These are phyloP conservation scores for Ctenopoma multispine DNA, from an alignment of 2,797 vertebrate genomes.

Conservation along the genomic window DNA sequence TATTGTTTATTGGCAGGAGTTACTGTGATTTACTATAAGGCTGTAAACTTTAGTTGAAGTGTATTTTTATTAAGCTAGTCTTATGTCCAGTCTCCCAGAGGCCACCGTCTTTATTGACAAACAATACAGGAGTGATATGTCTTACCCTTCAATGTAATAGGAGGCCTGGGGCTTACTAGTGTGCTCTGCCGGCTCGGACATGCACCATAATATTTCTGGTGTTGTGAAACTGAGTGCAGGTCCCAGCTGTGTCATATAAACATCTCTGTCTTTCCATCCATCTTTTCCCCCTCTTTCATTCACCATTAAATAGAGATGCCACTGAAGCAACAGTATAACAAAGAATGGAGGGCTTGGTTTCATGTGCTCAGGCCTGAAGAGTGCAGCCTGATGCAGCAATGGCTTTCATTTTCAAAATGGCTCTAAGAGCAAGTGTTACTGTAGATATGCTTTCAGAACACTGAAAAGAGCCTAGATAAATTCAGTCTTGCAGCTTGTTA, in stretches of 20 bases:
- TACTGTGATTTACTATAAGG: slow-evolving; percentile 64
- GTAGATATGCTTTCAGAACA: slow-evolving; percentile 44
- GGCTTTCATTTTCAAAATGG: slow-evolving; percentile 62
- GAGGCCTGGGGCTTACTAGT: slow-evolving; percentile 56
- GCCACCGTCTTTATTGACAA: slow-evolving; percentile 70
- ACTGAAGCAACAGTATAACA: slow-evolving; percentile 33
- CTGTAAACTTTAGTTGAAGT: slow-evolving; percentile 67
- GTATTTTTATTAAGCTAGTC: slow-evolving; percentile 70
- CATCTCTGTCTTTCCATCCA: slow-evolving; percentile 54
- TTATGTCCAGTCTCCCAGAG: slow-evolving; percentile 57
- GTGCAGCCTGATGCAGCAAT: slow-evolving; percentile 34
- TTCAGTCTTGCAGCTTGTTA: slow-evolving; percentile 34
- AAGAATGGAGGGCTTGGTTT: slow-evolving; percentile 46
- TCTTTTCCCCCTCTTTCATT: slow-evolving; percentile 50
- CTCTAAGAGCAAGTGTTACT: slow-evolving; percentile 44
- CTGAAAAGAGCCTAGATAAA: slow-evolving; percentile 53
- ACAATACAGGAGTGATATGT: slow-evolving; percentile 61
- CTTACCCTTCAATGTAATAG: slow-evolving; percentile 65
- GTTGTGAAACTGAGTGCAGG: slow-evolving; percentile 63
- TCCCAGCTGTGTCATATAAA: slow-evolving; percentile 69
- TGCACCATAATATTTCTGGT: slow-evolving; percentile 60
- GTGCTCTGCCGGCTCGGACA: slow-evolving; percentile 46
- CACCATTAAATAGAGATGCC: slow-evolving; percentile 48
- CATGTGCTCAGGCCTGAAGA: slow-evolving; percentile 30
- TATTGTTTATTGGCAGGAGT: slow-evolving; percentile 37